Percentiles rank a stretch among this genome's conserved stretches.
Evolutionary conservation across 2,888 invertebrate species (phyloP).

Genomic region (Pterostichus niger): DNA sequence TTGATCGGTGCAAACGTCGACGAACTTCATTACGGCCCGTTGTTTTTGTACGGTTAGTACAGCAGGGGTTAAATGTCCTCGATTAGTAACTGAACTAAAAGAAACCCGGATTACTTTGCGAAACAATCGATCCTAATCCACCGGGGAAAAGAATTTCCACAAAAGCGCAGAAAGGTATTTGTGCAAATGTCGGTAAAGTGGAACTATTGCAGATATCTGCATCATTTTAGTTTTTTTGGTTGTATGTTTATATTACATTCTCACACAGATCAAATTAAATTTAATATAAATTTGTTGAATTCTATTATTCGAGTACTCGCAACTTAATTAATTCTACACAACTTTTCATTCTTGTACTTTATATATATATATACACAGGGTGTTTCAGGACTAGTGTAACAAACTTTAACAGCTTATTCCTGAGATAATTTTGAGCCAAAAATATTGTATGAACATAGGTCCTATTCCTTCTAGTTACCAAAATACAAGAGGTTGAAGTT

Average conservation of each 20-base stretch:
- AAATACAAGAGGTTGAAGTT: too few relatives aligned
- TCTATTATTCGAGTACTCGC: neutral
- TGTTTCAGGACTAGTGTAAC: too few relatives aligned
- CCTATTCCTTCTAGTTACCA: too few relatives aligned
- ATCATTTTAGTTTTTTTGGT: neutral
- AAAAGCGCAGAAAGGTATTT: slow-evolving; percentile 1
- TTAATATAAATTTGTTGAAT: slow-evolving; percentile 10
- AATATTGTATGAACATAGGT: too few relatives aligned
- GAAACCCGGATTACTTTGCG: slow-evolving; percentile 14
- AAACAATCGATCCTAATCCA: slow-evolving; percentile 29
- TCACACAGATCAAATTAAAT: slow-evolving; percentile 19
- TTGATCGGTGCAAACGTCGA: slow-evolving; percentile 25
- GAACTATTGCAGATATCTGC: neutral
- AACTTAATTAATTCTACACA: too few relatives aligned
- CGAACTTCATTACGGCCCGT: slow-evolving; percentile 19
- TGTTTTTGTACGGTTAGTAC: slow-evolving; percentile 1
- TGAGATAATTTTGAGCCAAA: too few relatives aligned
- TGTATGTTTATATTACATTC: neutral
- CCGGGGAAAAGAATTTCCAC: neutral
- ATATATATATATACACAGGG: too few relatives aligned
- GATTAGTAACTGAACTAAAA: slow-evolving; percentile 32
- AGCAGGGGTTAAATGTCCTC: slow-evolving; percentile 33
- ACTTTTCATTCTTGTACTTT: too few relatives aligned
- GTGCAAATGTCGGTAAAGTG: neutral
- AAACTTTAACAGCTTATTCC: too few relatives aligned